Evolutionary conservation across 2,797 vertebrate species (phyloP).

Genomic region (Leuciscus waleckii): DNA sequence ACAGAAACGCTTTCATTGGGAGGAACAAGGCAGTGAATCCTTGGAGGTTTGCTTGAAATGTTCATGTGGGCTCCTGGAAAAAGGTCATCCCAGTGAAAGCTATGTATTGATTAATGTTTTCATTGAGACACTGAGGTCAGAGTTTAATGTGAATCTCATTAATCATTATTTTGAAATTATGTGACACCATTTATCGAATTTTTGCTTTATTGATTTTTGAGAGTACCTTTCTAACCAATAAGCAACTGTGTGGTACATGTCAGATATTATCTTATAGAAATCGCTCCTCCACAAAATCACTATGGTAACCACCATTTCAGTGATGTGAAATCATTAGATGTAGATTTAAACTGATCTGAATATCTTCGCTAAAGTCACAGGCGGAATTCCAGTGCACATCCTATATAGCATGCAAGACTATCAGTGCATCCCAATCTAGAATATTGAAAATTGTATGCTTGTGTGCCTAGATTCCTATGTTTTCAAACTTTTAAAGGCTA

Average conservation of each 20-base stretch:
- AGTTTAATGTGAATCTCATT: conserved; percentile 9
- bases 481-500: background rate
- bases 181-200: background rate
- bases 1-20: conserved; percentile 2
- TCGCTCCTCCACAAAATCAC: background rate
- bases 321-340: background rate
- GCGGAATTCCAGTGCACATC: background rate
- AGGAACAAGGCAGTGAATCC: background rate
- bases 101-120: conserved; percentile 28
- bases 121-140: conserved; percentile 13
- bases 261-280: background rate
- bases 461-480: background rate
- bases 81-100: conserved; percentile 10
- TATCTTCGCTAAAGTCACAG: background rate
- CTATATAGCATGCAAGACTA: background rate
- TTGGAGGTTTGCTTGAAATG: conserved; percentile 14
- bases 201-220: conserved; percentile 1
- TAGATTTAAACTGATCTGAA: background rate
- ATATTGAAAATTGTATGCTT: background rate
- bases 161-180: background rate
- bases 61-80: background rate
- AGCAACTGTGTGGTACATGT: background rate
- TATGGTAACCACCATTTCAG: conserved; percentile 1
- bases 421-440: background rate
- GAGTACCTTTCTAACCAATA: conserved; percentile 4